Evolutionary conservation across 2,888 invertebrate species (phyloP).

Genomic region (Galeruca laticollis): DNA sequence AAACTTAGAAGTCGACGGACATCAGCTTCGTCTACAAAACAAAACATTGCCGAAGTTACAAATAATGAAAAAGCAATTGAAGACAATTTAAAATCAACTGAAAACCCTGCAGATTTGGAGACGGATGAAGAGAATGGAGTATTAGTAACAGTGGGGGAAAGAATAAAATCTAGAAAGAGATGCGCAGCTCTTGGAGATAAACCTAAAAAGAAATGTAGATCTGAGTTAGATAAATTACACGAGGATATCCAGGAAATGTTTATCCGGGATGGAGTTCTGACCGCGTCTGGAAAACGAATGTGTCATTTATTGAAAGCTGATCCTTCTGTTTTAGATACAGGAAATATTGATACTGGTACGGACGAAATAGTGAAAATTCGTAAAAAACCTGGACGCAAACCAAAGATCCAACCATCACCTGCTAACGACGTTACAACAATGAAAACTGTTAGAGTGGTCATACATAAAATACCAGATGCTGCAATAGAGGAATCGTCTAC

Average conservation of each 20-base stretch:
- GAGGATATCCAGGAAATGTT: slow-evolving; percentile 80
- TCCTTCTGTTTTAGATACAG: slow-evolving; percentile 47
- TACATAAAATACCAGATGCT: slow-evolving; percentile 54
- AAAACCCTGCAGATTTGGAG: slow-evolving; percentile 40
- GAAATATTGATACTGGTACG: slow-evolving; percentile 8
- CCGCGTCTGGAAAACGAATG: slow-evolving; percentile 75
- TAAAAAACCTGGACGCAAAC: slow-evolving; percentile 49
- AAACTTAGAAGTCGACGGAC: slow-evolving; percentile 38
- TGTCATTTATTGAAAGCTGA: slow-evolving; percentile 70
- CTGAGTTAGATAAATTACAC: slow-evolving; percentile 75
- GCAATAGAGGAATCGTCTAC: slow-evolving; percentile 43
- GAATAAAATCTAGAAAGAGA: slow-evolving; percentile 53
- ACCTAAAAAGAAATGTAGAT: slow-evolving; percentile 62
- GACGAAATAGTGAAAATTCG: slow-evolving; percentile 41
- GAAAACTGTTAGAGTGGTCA: slow-evolving; percentile 53
- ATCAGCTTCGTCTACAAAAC: slow-evolving; percentile 28
- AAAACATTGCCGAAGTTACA: slow-evolving; percentile 20
- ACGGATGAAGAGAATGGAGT: slow-evolving; percentile 35
- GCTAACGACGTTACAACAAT: slow-evolving; percentile 47
- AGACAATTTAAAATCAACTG: slow-evolving; percentile 33
- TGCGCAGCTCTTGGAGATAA: slow-evolving; percentile 24
- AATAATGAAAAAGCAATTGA: slow-evolving; percentile 43
- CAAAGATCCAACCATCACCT: slow-evolving; percentile 31
- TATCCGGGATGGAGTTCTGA: slow-evolving; percentile 74
- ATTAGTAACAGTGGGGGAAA: slow-evolving; percentile 50